Conservation (phyloP, 2,888 invertebrate species). For the Xylota segnis region DNA sequence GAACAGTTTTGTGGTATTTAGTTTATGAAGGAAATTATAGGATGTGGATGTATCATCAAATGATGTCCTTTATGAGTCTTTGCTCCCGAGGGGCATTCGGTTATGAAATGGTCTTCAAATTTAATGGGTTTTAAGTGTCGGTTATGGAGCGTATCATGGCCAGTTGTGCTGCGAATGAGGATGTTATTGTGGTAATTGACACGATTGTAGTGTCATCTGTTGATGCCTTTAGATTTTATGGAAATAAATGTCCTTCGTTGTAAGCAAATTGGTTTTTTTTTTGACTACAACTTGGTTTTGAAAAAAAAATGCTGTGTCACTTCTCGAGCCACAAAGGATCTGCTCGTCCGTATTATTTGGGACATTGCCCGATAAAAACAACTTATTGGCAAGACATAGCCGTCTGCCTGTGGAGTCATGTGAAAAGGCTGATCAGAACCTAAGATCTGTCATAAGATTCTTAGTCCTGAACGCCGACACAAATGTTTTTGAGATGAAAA, state of each 20-base stretch:
- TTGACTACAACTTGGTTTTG: not conserved
- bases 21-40: constrained; percentile 45
- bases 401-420: no score
- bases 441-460: no score
- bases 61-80: constrained; percentile 30
- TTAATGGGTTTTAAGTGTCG: not conserved
- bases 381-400: no score
- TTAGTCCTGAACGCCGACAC: no score
- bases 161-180: not conserved
- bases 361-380: no score
- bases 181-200: not conserved
- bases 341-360: no score
- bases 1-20: constrained; percentile 48
- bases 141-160: not conserved
- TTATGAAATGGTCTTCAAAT: constrained; percentile 15
- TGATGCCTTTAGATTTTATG: not conserved
- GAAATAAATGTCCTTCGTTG: no score
- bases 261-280: not conserved
- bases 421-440: no score
- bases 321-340: no score
- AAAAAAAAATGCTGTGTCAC: no score
- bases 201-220: not conserved
- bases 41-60: constrained; percentile 5
- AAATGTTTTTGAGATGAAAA: no score
- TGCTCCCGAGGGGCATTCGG: constrained; percentile 17